Base-by-base conservation (phyloP, 2,113 vertebrate species). In the Rhegmatorhina hoffmannsi region DNA sequence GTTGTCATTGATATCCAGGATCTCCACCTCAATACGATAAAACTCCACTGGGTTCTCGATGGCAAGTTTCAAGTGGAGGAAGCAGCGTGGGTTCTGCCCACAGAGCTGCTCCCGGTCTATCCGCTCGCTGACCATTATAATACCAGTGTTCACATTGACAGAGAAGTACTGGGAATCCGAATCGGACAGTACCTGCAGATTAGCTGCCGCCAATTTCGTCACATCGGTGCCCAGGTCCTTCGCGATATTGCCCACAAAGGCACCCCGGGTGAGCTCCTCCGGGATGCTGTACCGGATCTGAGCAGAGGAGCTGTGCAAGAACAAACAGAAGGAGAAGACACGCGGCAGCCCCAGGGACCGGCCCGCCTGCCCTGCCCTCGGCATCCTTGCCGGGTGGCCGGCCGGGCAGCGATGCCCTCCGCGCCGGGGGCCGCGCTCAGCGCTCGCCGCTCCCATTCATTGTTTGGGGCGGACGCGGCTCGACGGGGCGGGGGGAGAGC, bases 151-250 rank as follows among this genome's bases (percentile, higher is more conserved):
- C 70, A 94, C 77, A 28, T 98, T 97, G 8, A 98, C 96, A 0
- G 94, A 97, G 84, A 99, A 98, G 98, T 98, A 98, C 50, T 98
- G 98, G 73, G 98, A 98, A 97, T 98, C 97, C 87, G 97, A 97
- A 69, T 98, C 98, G 1, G 98, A 98, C 34, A 98, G 97, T 77
- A 99, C 98, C n/a, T 98, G 98, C 49, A 99, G 96, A 29, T 98
- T 99, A 87, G 98, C 98, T 89, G 94, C 34, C 31, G 98, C 97
- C 72, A 99, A 96, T 46, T 99, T 99, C 68, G 97, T 96, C 44
- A 98, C 95, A 93, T 97, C 97, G 55, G 99, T 98, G 68, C 98
- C 98, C 95, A 99, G 83, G 97, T 99, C 98, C 93, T 98, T 98
- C 20, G 98, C 98, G 47, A 99, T 98, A 89, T 97, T 97, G 70